These are phyloP conservation scores for Venusia cambrica DNA, from an alignment of 2,888 invertebrate species.

Conservation along the genomic window DNA sequence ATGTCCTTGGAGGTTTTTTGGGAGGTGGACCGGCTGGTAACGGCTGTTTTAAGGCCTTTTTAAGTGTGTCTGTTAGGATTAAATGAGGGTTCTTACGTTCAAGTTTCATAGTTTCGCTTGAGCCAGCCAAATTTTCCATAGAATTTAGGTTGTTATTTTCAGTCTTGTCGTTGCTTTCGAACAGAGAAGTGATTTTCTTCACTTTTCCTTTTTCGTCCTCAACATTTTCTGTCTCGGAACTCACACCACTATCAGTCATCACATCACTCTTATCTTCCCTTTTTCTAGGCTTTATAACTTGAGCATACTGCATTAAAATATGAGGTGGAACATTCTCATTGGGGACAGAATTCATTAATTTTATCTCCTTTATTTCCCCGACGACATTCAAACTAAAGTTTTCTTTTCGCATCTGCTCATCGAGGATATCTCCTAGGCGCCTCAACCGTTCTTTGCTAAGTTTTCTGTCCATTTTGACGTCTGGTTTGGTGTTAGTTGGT, in stretches of 20 bases:
- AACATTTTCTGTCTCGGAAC: conserved; percentile 72
- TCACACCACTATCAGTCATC: conserved; percentile 75
- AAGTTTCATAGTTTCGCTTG: conserved; percentile 66
- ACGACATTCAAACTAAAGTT: conserved; percentile 48
- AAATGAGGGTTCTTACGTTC: conserved; percentile 71
- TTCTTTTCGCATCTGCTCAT: conserved; percentile 71
- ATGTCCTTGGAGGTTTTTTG: conserved; percentile 87
- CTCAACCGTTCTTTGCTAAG: conserved; percentile 65
- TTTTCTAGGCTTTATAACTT: conserved; percentile 61
- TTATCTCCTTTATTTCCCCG: conserved; percentile 34
- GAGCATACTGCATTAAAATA: conserved; percentile 72
- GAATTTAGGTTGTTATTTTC: conserved; percentile 44
- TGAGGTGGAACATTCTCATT: conserved; percentile 68
- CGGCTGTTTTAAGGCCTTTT: conserved; percentile 84
- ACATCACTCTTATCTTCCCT: conserved; percentile 58
- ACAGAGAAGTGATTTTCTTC: conserved; percentile 40
- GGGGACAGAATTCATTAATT: conserved; percentile 48
- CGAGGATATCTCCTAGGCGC: conserved; percentile 61
- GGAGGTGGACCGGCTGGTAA: conserved; percentile 87
- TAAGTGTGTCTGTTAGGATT: conserved; percentile 81
- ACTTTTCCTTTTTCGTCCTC: conserved; percentile 65
- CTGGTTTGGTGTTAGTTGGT: conserved; percentile 61
- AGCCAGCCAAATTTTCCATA: conserved; percentile 58
- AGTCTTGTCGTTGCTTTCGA: conserved; percentile 30
- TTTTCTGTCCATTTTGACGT: conserved; percentile 62